Evolutionary conservation across 2,113 vertebrate species (phyloP), one percentile per base, ranked within the genome.

Genomic region (Apeltes quadracus): DNA sequence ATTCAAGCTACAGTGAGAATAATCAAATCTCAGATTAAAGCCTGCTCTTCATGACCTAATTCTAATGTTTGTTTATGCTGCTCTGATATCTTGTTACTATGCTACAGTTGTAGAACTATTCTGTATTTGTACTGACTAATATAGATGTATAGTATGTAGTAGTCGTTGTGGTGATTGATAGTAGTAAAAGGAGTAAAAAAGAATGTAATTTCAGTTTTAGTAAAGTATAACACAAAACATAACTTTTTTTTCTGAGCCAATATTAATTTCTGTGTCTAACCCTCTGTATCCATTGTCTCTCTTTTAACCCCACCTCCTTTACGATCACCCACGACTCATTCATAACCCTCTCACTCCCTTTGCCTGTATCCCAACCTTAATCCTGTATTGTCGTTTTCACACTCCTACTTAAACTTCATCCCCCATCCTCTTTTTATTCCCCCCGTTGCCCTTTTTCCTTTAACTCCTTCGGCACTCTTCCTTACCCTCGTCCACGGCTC

Each of bases 191-290:
- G 15, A 48, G 25, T 27, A 7, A 39, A 2, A 61, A 65, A 20
- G 25, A 27, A 65, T 51, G 20, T 75, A 10, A 55, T 61, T 61
- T 44, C 22, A 64, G 22, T 53, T 13, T 18, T 70, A 15, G 67
- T 34, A 43, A 2, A 15, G 15, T 43, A 11, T 36, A n/a, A 53
- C 46, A 51, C 0, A 27, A 5, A 38, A 29, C 63, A 22, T 64
- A 9, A 62, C 3, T 44, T 39, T 55, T 66, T 12, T 71, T 54
- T 68, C 38, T 46, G 12, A 71, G 61, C 66, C 15, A 13, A 9
- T 65, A 65, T 82, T 65, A 32, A 59, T 76, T 72, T 86, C 50
- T 79, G 36, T 83, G 11, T 77, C 79, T 89, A 74, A 91, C 77
- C 50, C 44, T 32, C 6, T 82, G 27, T 79, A 39, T 29, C 57